Conservation (phyloP, 2,888 invertebrate species). For the Drosophila imparisetae region DNA sequence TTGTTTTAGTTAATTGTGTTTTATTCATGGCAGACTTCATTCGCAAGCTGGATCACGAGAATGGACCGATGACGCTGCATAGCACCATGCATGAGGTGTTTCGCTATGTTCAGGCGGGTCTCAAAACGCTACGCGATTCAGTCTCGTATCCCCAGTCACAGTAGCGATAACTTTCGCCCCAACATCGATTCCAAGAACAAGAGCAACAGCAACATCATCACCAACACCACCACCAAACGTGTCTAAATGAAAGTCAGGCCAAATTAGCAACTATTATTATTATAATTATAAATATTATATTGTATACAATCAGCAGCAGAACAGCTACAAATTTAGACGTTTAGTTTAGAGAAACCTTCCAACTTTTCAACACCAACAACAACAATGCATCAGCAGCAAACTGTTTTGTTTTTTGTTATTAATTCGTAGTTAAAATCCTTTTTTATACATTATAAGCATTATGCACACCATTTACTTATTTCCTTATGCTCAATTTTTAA, state of each 20-base stretch:
- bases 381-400: constrained; percentile 20
- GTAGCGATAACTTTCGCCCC: constrained; percentile 45
- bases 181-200: constrained; percentile 32
- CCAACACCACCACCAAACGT: constrained; percentile 71
- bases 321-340: constrained; percentile 51
- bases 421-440: constrained; percentile 41
- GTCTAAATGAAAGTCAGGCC: constrained; percentile 80
- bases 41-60: constrained; percentile 93
- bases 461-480: constrained; percentile 77
- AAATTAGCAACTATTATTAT: constrained; percentile 76
- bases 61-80: constrained; percentile 94
- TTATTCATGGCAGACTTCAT: constrained; percentile 91
- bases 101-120: constrained; percentile 89
- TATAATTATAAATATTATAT: constrained; percentile 28
- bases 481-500: constrained; percentile 61
- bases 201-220: constrained; percentile 38
- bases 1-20: neutral
- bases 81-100: constrained; percentile 95
- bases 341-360: constrained; percentile 63
- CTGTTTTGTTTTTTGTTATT: constrained; percentile 64
- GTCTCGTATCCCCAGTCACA: constrained; percentile 77
- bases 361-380: constrained; percentile 25
- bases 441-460: constrained; percentile 27
- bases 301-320: constrained; percentile 20
- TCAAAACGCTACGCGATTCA: constrained; percentile 83